These are phyloP conservation scores for Polypedilum vanderplanki DNA, from an alignment of 1,140 invertebrate genomes.

Conservation along the genomic window DNA sequence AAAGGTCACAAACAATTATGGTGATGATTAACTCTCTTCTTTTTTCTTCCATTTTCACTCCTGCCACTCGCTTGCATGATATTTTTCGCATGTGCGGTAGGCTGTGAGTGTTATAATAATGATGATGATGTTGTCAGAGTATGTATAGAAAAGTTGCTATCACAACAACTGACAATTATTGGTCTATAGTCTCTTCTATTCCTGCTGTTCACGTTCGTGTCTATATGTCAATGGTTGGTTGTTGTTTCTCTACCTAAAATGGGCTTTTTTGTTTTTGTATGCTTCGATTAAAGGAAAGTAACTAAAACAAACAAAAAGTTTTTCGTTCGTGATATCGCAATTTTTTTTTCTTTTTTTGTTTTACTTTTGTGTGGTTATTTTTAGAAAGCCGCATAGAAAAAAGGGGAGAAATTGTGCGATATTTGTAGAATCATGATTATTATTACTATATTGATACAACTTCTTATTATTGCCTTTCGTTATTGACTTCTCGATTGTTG, in stretches of 20 bases:
- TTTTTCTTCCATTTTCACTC: not conserved
- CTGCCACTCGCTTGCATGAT: not conserved
- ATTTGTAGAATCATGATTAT: too few species aligned
- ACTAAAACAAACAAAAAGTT: not conserved
- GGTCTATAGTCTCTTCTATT: not conserved
- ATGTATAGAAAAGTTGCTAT: not conserved
- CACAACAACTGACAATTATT: slow-evolving; percentile 13
- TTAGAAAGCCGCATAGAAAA: too few species aligned
- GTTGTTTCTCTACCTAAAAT: too few species aligned
- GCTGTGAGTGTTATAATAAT: not conserved
- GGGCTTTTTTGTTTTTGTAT: too few species aligned
- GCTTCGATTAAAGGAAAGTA: too few species aligned
- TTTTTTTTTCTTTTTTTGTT: not conserved
- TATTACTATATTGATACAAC: too few species aligned
- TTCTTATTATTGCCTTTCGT: too few species aligned
- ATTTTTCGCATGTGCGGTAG: not conserved
- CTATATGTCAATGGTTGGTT: too few species aligned
- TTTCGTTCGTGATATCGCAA: not conserved
- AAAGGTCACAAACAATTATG: slow-evolving; percentile 18
- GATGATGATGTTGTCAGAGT: not conserved
- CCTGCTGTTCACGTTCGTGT: too few species aligned
- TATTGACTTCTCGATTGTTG: too few species aligned
- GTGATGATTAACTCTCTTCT: not conserved
- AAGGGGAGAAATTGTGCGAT: too few species aligned
- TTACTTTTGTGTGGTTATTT: too few species aligned